phyloP scores from a whole-genome alignment of 2,113 vertebrate genomes.

The Cyanistes caeruleus region DNA sequence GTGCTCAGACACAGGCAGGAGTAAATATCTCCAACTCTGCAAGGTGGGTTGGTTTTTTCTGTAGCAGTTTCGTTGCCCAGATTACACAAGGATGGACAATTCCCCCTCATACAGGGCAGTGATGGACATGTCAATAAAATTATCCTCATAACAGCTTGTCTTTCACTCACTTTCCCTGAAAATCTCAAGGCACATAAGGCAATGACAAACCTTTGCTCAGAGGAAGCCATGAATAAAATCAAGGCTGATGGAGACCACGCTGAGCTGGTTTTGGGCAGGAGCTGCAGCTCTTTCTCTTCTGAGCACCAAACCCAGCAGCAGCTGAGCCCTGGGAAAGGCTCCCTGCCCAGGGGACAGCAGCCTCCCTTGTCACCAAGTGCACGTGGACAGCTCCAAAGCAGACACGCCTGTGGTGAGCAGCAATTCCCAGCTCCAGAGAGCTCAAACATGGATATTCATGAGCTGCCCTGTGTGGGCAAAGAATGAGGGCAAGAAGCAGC shows the following conservation, averaged over 20 bases:
- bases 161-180: neutral
- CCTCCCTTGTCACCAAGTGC: neutral
- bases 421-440: neutral
- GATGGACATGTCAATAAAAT: neutral
- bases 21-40: neutral
- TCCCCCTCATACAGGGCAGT: neutral
- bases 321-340: neutral
- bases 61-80: neutral
- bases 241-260: rapidly evolving
- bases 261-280: neutral
- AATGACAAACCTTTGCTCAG: neutral
- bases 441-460: neutral
- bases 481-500: neutral
- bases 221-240: neutral
- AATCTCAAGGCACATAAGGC: neutral
- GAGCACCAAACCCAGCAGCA: neutral
- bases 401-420: rapidly evolving
- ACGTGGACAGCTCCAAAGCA: rapidly evolving
- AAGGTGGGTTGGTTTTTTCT: neutral
- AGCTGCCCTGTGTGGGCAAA: neutral
- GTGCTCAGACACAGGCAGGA: neutral
- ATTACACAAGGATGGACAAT: neutral
- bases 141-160: neutral
- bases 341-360: neutral
- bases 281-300: neutral